phyloP scores from a whole-genome alignment of 2,797 vertebrate species.

The Alcedo quadribrachys region DNA sequence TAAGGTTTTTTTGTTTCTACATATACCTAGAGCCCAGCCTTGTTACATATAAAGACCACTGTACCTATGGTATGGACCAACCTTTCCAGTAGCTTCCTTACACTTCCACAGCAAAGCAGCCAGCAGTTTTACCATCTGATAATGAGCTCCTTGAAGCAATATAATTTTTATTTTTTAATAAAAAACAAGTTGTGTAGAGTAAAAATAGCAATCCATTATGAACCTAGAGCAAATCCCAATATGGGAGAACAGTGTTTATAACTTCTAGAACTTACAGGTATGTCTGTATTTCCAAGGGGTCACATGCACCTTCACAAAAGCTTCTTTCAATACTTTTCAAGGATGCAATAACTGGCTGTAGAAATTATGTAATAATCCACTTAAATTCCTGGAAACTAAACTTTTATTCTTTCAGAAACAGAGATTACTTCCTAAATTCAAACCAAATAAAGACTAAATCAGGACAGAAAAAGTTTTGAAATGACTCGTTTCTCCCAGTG shows the following conservation, averaged over 20 bases:
- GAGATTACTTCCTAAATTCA: background rate
- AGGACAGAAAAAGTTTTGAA: background rate
- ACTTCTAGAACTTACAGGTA: background rate
- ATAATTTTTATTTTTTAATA: background rate
- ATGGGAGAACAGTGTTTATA: fast-evolving
- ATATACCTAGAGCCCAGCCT: background rate
- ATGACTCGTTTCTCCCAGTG: background rate
- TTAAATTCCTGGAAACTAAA: background rate
- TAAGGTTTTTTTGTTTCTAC: background rate
- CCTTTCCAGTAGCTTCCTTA: background rate
- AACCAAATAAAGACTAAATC: background rate
- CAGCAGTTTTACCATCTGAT: background rate
- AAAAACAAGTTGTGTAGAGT: background rate
- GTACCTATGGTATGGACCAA: background rate
- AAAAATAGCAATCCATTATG: background rate
- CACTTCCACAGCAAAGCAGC: background rate
- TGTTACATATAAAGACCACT: background rate
- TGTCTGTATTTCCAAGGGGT: background rate
- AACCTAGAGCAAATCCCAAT: background rate
- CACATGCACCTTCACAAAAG: background rate
- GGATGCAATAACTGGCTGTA: background rate
- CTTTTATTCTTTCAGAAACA: background rate
- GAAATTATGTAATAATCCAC: background rate
- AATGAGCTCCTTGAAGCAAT: background rate
- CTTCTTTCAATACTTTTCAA: background rate